phyloP scores from a whole-genome alignment of 1,140 invertebrate species.

The Drosophila ananassae region DNA sequence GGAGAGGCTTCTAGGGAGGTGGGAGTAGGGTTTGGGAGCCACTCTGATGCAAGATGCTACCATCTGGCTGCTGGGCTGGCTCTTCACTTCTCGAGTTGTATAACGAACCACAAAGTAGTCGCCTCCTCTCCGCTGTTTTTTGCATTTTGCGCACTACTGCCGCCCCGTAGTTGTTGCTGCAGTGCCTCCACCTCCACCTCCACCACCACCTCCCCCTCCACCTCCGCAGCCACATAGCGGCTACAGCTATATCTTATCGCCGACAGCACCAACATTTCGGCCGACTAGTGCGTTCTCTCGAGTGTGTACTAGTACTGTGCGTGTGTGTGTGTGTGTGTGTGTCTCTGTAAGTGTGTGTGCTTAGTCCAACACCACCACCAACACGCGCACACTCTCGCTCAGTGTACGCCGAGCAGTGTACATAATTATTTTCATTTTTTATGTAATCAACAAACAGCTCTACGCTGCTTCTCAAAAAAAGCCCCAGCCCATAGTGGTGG shows the following conservation, averaged over 20 bases:
- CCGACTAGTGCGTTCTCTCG: constrained; percentile 1
- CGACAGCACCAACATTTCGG: constrained; percentile 46
- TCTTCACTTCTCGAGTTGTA: constrained; percentile 41
- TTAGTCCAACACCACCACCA: constrained; percentile 15
- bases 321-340: constrained; percentile 21
- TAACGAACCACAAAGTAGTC: constrained; percentile 63
- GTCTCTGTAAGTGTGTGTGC: constrained; percentile 18
- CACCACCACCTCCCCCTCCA: too few species aligned
- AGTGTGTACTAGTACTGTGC: background rate
- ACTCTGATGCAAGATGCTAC: too few species aligned
- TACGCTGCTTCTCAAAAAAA: constrained; percentile 59
- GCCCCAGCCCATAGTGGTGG: background rate
- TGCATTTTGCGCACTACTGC: constrained; percentile 71
- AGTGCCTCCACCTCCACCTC: background rate
- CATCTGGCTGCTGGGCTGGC: constrained; percentile 8
- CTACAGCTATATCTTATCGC: constrained; percentile 63
- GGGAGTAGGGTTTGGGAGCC: too few species aligned
- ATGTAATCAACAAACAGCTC: constrained; percentile 73
- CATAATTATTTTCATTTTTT: constrained; percentile 81
- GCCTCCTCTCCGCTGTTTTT: constrained; percentile 46
- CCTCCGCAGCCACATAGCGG: too few species aligned
- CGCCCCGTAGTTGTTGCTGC: constrained; percentile 20
- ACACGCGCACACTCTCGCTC: constrained; percentile 18
- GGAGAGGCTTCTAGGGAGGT: constrained; percentile 1
- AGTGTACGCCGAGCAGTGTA: constrained; percentile 43